Conservation (phyloP, 2,113 vertebrate species). For the Aptenodytes patagonicus region DNA sequence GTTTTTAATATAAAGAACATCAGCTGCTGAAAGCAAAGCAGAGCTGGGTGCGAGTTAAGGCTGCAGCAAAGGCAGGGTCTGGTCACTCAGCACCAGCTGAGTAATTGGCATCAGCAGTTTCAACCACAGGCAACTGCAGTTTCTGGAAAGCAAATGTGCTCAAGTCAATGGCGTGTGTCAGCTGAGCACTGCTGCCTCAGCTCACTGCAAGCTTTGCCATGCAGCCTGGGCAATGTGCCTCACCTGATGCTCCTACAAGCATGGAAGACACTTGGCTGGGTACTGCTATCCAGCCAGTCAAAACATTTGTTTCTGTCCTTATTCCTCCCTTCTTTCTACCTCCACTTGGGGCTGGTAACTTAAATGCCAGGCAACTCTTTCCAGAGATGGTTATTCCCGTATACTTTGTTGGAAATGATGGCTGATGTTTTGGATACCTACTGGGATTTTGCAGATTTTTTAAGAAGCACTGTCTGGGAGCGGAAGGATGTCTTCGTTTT, state of each 20-base stretch:
- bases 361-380: background rate
- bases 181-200: background rate
- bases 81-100: background rate
- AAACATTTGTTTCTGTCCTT: background rate
- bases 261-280: background rate
- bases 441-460: constrained; percentile 70
- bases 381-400: accelerated
- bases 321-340: background rate
- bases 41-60: background rate
- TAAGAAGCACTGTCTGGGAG: constrained; percentile 65
- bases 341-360: background rate
- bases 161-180: accelerated
- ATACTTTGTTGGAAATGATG: accelerated
- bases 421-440: constrained; percentile 44
- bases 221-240: background rate
- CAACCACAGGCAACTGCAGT: accelerated
- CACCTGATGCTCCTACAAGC: accelerated
- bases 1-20: background rate
- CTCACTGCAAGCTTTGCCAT: background rate
- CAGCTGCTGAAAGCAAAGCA: background rate
- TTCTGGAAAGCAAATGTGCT: background rate
- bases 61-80: background rate
- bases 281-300: background rate
- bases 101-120: background rate
- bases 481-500: constrained; percentile 65